These are phyloP conservation scores for Orchestes rusci DNA, from an alignment of 2,888 invertebrate genomes.

Conservation along the genomic window DNA sequence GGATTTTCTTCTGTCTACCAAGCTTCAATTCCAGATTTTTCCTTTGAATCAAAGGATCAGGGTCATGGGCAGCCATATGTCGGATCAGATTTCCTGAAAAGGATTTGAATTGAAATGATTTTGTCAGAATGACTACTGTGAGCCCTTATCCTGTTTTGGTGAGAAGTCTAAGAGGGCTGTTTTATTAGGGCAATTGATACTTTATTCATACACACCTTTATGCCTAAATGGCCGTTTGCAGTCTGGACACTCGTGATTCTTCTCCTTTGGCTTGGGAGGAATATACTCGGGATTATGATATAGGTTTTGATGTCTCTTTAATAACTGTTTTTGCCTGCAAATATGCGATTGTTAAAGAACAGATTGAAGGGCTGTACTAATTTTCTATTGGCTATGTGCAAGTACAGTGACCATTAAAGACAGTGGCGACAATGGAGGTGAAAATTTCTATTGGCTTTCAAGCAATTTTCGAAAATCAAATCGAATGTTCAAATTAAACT, in stretches of 20 bases:
- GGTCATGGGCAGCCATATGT: conserved; percentile 87
- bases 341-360: background rate
- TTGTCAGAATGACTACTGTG: no score
- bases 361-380: no score
- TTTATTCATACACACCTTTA: conserved; percentile 23
- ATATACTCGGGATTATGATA: conserved; percentile 89
- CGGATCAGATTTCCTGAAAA: conserved; percentile 64
- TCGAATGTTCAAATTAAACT: no score
- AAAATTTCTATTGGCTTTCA: no score
- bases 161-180: no score
- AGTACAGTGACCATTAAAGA: no score
- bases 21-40: conserved; percentile 69
- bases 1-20: conserved; percentile 70
- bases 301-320: conserved; percentile 84
- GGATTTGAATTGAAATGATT: no score
- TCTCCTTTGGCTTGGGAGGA: conserved; percentile 81
- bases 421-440: no score
- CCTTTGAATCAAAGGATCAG: conserved; percentile 68
- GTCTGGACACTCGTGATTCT: conserved; percentile 82
- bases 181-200: no score
- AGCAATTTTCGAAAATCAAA: no score
- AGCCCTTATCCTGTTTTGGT: no score
- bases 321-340: conserved; percentile 81
- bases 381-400: no score
- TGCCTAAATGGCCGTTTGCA: conserved; percentile 59